Evolutionary conservation across 2,888 invertebrate genomes (phyloP), one percentile per base, ranked within the genome.

Genomic region (Oscheius sp.): DNA sequence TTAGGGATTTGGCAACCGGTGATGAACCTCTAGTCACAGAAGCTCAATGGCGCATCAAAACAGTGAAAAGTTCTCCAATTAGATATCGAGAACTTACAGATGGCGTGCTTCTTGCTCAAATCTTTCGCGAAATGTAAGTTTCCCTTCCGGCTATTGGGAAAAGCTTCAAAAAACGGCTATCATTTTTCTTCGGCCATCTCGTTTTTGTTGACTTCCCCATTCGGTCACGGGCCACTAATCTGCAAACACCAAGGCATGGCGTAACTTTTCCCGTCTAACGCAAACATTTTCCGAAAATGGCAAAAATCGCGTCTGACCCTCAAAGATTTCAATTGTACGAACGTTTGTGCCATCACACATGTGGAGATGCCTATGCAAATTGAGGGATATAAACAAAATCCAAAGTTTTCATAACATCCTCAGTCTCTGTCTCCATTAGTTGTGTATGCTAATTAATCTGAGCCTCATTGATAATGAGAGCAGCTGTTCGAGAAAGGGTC

Each of bases 51-150:
- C 50, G 73, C 23, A 10, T 42, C 6, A 37, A 46, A 5, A 45
- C 65, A 3, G 45, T 48, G 20, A 50, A 42, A 25, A 23, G 29
- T 8, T 46, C 67, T 15, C 76, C 66, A 10, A 17, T 81, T 12
- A 70, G 71, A 45, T 81, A 75, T 57, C 37, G 70, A 33, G 81
- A 81, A 63, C 68, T 81, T 46, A 78, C 72, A 33, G 79, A 80
- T 52, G 80, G 80, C 10, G 71, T 71, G n/a, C 72, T 78, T n/a
- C 58, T 81, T 39, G 71, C 73, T 39, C 48, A 75, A 8, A 31
- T 81, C 15, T 72, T 78, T 29, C 69, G 53, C 17, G 78, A 70
- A 61, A 79, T 81, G 81, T 81, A 45, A 45, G 61, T 46, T 29
- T 33, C 6, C n/a, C 23, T 27, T 29, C 15, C 37, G 34, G 15